Evolutionary conservation across 1,140 invertebrate species (phyloP).

Genomic region (Subanguina moxae): DNA sequence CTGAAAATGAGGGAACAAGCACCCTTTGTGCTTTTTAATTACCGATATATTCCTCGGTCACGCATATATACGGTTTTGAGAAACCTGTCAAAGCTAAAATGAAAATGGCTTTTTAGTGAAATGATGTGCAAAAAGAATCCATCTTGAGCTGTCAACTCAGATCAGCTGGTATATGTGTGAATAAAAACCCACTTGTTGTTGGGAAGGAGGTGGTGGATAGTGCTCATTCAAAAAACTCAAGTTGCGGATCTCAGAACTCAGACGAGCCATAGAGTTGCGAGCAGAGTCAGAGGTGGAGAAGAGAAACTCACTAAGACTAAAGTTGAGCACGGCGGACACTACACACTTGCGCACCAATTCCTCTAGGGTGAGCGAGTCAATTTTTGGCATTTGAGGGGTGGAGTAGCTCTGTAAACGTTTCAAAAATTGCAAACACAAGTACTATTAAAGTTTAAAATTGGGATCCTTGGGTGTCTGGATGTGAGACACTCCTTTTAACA

Average conservation of each 20-base stretch:
- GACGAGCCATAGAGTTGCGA: neutral
- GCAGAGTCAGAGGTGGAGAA: neutral
- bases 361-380: neutral
- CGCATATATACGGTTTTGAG: too few relatives aligned
- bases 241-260: constrained; percentile 6
- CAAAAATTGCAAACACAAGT: neutral
- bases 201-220: constrained; percentile 4
- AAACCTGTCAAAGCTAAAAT: too few relatives aligned
- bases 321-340: constrained; percentile 7
- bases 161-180: too few relatives aligned
- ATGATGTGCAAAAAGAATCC: too few relatives aligned
- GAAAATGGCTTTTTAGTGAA: too few relatives aligned
- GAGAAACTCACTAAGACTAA: constrained; percentile 8
- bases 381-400: neutral
- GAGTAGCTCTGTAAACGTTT: neutral
- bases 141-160: too few relatives aligned
- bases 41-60: too few relatives aligned
- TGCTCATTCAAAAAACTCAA: constrained; percentile 34
- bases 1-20: too few relatives aligned
- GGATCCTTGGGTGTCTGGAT: too few relatives aligned
- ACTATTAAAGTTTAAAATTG: too few relatives aligned
- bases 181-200: too few relatives aligned
- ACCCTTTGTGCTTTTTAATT: too few relatives aligned
- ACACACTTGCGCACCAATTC: constrained; percentile 3
- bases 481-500: neutral